Evolutionary conservation across 2,113 vertebrate species (phyloP).

Genomic region (Rissa tridactyla): DNA sequence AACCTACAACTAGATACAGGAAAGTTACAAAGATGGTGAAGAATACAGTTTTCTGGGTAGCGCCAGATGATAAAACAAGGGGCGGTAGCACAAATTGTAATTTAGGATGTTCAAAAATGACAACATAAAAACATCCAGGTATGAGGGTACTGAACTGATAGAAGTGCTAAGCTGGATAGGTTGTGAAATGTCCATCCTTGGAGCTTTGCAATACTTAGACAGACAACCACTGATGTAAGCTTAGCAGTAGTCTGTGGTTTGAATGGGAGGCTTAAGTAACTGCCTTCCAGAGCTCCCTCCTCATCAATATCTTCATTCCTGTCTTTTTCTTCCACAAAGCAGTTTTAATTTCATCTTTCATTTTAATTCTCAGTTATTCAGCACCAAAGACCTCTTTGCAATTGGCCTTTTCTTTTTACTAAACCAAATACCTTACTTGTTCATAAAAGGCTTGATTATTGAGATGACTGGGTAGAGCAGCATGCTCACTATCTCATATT

Average conservation of each 20-base stretch:
- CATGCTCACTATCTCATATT: neutral
- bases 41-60: no score
- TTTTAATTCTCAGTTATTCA: neutral
- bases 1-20: neutral
- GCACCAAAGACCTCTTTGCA: neutral
- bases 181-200: neutral
- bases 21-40: neutral
- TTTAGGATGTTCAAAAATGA: neutral
- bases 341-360: neutral
- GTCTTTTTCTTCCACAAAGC: neutral
- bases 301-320: neutral
- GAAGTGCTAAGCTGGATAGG: neutral
- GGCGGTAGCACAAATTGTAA: neutral
- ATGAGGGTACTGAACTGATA: neutral
- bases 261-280: neutral
- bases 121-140: neutral
- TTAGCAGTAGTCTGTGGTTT: neutral
- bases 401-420: neutral
- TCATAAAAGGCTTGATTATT: neutral
- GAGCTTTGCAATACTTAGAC: neutral
- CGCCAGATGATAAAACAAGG: neutral
- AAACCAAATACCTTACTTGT: neutral
- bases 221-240: neutral
- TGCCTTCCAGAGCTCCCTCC: accelerated
- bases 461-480: neutral